Evolutionary conservation across 2,113 vertebrate genomes (phyloP).

Genomic region (Semicossyphus pulcher): DNA sequence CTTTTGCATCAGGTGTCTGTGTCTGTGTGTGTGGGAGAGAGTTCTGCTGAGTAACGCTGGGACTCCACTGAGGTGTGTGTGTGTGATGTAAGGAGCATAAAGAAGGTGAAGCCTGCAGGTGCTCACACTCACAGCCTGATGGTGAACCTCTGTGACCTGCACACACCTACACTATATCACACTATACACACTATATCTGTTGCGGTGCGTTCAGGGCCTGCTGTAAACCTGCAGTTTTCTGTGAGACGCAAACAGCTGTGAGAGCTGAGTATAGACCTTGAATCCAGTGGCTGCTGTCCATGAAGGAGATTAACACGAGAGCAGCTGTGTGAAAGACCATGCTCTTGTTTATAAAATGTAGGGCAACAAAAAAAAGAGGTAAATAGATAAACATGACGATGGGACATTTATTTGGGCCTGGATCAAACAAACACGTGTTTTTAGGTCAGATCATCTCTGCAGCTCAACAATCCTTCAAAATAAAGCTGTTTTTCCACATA

Average conservation of each 20-base stretch:
- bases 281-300: neutral
- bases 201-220: neutral
- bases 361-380: neutral
- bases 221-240: neutral
- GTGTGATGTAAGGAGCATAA: conserved; percentile 2
- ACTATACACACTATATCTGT: neutral
- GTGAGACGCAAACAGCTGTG: conserved; percentile 30
- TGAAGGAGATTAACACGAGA: conserved; percentile 2
- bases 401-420: no score
- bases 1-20: conserved; percentile 7
- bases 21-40: conserved; percentile 5
- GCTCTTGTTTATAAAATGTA: neutral
- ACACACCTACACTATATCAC: neutral
- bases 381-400: no score
- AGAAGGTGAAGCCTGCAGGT: neutral
- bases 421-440: no score
- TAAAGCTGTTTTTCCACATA: no score
- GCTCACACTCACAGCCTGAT: neutral
- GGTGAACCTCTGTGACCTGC: neutral
- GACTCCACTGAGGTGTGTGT: conserved; percentile 1
- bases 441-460: no score
- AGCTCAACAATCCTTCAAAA: no score
- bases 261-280: neutral
- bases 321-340: neutral
- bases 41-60: conserved; percentile 20